A percentile compares a stretch with the other conserved stretches of the same genome.
These are phyloP conservation scores for Mesitornis unicolor DNA, from an alignment of 2,113 vertebrate genomes.

Conservation along the genomic window DNA sequence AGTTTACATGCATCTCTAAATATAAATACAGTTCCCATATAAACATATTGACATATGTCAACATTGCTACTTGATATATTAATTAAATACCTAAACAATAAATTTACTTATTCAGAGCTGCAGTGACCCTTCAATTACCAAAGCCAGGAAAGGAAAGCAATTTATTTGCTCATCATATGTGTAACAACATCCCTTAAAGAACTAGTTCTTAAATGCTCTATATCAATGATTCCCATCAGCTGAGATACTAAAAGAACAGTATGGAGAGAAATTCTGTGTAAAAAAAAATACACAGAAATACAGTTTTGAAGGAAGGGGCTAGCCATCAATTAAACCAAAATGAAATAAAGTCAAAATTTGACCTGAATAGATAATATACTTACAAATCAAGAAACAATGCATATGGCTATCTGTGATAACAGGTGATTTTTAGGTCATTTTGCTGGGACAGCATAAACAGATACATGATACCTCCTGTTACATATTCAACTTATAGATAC, in stretches of 20 bases:
- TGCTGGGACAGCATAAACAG: neutral
- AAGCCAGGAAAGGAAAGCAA: neutral
- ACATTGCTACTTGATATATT: neutral
- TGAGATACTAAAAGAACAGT: neutral
- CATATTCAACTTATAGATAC: neutral
- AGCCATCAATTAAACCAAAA: neutral
- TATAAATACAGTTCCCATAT: neutral
- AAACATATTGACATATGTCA: neutral
- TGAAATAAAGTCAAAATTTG: neutral
- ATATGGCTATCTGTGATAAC: fast-evolving
- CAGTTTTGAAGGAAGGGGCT: neutral
- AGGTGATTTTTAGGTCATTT: neutral
- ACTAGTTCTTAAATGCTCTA: neutral
- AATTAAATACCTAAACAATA: neutral
- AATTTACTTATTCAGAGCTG: neutral
- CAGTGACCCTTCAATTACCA: neutral
- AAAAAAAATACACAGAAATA: neutral
- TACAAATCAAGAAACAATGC: neutral
- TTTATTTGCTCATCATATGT: neutral
- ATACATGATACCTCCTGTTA: neutral
- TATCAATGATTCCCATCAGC: neutral
- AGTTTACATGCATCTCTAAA: neutral
- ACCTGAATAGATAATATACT: neutral
- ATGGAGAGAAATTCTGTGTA: neutral
- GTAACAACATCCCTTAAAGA: neutral